phyloP scores from a whole-genome alignment of 2,113 vertebrate genomes.

The Anoplopoma fimbria region DNA sequence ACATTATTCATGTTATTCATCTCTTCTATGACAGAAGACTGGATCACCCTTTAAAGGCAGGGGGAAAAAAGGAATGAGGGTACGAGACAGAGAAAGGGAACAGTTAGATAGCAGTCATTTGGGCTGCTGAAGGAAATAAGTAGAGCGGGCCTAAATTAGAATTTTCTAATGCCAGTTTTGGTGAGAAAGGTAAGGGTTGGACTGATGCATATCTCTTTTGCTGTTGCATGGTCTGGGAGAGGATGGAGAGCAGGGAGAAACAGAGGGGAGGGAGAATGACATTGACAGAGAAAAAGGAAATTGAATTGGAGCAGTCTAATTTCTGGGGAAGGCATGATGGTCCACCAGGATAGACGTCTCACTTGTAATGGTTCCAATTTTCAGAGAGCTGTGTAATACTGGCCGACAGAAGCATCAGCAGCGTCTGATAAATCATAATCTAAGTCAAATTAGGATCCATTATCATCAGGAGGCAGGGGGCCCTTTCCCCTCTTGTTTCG shows the following conservation, averaged over 20 bases:
- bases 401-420: slow-evolving; percentile 53
- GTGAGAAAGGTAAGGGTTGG: slow-evolving; percentile 42
- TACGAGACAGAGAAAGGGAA: slow-evolving; percentile 11
- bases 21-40: slow-evolving; percentile 13
- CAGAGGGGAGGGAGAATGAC: slow-evolving; percentile 15
- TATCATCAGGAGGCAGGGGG: slow-evolving; percentile 68
- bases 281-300: slow-evolving; percentile 52
- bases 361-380: slow-evolving; percentile 73
- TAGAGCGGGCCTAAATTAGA: slow-evolving; percentile 37
- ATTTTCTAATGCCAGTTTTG: slow-evolving; percentile 40
- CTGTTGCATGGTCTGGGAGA: neutral
- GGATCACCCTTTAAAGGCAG: slow-evolving; percentile 30
- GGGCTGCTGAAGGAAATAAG: slow-evolving; percentile 43
- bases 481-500: slow-evolving; percentile 43
- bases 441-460: slow-evolving; percentile 77
- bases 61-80: slow-evolving; percentile 31
- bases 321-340: slow-evolving; percentile 61
- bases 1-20: slow-evolving; percentile 47
- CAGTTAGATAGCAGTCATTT: slow-evolving; percentile 23
- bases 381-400: slow-evolving; percentile 61
- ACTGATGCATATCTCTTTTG: slow-evolving; percentile 42
- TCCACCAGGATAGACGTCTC: slow-evolving; percentile 62
- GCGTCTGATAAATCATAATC: slow-evolving; percentile 77
- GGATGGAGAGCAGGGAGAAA: slow-evolving; percentile 10
- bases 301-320: slow-evolving; percentile 68